Evolutionary conservation across 92 coral and sea anemone species (phyloP).

Genomic region (Porites evermanni): DNA sequence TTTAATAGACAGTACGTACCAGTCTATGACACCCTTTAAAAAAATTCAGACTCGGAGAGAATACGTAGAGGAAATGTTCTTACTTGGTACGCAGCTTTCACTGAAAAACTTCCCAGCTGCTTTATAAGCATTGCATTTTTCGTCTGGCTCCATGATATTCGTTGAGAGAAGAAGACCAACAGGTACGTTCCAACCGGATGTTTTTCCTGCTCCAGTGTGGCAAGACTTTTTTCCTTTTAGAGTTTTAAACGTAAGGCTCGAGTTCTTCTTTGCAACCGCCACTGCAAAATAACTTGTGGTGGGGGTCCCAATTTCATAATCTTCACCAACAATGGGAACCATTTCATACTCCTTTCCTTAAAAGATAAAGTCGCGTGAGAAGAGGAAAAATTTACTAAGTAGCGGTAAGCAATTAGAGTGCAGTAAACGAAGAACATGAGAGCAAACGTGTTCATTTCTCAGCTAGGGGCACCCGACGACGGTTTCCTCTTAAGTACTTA

Average conservation of each 20-base stretch:
- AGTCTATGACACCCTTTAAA: no score
- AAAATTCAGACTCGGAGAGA: no score
- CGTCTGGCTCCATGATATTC: conserved; percentile 17
- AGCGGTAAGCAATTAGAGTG: no score
- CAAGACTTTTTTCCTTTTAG: conserved; percentile 67
- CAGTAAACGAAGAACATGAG: no score
- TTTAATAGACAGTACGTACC: no score
- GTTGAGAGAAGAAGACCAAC: conserved; percentile 47
- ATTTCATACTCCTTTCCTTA: conserved; percentile 14
- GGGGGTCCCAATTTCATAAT: background rate
- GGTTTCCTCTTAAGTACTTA: no score
- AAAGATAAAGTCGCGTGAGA: background rate
- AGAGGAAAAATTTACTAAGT: background rate
- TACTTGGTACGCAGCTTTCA: conserved; percentile 73
- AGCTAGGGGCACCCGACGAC: no score
- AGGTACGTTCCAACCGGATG: conserved; percentile 69
- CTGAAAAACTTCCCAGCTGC: conserved; percentile 58
- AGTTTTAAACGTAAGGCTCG: background rate
- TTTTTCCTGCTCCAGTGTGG: conserved; percentile 73
- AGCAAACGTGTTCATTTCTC: no score
- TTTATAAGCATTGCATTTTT: conserved; percentile 39
- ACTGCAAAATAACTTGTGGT: conserved; percentile 54
- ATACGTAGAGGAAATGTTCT: background rate
- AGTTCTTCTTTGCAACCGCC: conserved; percentile 54
- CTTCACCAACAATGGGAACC: conserved; percentile 51